Evolutionary conservation across 2,888 invertebrate species (phyloP), one percentile per base, ranked within the genome.

Genomic region (Scaptomyza flava): DNA sequence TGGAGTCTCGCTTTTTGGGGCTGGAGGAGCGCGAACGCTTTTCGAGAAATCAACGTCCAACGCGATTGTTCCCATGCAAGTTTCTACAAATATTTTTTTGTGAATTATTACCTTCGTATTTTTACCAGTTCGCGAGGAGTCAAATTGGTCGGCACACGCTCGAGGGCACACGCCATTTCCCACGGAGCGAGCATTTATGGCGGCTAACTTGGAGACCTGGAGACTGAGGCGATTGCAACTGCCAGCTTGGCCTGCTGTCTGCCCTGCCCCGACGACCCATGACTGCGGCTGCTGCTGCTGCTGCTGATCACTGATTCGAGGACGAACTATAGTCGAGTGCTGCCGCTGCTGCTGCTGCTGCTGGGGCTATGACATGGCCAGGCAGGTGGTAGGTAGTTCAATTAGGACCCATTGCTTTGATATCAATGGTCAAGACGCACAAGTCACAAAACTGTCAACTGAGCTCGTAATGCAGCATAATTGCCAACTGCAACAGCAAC

Each of bases 111-210:
- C 92, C 91, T 90, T 91, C 90, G 92, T 93, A 93, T 93, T 93
- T 93, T 93, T 91, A 36, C 80, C 90, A 90, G 87, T 89, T 89
- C 90, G 89, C 90, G 90, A 89, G 89, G 92, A 93, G 92, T 91
- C 91, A 92, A 92, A 92, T 92, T 92, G 92, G 93, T 91, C 93
- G 93, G 92, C 93, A 94, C 93, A 93, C 93, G 94, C 94, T 94
- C 93, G 93, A 93, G 94, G 93, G 93, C 93, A 93, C 92, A 93
- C 93, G 93, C 92, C 92, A 93, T 93, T 93, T 93, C 93, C 93
- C 93, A 93, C 93, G 93, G 92, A 93, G 77, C 68, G 87, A 62
- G 69, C 89, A 87, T 90, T 90, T 89, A 84, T 89, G 89, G 84
- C 74, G 62, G 72, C 41, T 41, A 41, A 58, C 68, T 58, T 43